Evolutionary conservation across 1,140 invertebrate genomes (phyloP).

Genomic region (Helicorthomorpha holstii): DNA sequence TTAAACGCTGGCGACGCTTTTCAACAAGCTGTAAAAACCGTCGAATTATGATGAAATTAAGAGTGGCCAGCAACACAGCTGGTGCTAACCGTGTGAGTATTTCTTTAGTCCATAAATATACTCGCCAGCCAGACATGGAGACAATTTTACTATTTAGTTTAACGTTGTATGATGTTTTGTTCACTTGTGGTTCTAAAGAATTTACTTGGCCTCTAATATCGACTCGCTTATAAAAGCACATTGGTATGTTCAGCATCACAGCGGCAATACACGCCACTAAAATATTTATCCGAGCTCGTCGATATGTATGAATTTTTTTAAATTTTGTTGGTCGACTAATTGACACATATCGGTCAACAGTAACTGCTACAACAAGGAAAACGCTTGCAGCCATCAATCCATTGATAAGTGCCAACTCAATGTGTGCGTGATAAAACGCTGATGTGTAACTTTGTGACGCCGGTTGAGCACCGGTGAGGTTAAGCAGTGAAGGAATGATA

Average conservation of each 20-base stretch:
- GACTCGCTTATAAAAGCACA: slow-evolving; percentile 22
- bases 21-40: slow-evolving; percentile 46
- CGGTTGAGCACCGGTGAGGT: slow-evolving; percentile 44
- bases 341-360: slow-evolving; percentile 27
- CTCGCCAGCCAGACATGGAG: slow-evolving; percentile 13
- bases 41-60: slow-evolving; percentile 50
- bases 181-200: neutral
- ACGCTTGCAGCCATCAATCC: slow-evolving; percentile 40
- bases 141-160: slow-evolving; percentile 17
- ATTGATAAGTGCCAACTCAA: slow-evolving; percentile 55
- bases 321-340: slow-evolving; percentile 26
- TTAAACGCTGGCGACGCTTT: slow-evolving; percentile 40
- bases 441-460: slow-evolving; percentile 29
- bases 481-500: slow-evolving; percentile 43
- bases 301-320: slow-evolving; percentile 23
- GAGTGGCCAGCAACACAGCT: slow-evolving; percentile 41
- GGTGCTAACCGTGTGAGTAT: slow-evolving; percentile 30
- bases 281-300: slow-evolving; percentile 21
- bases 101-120: slow-evolving; percentile 20
- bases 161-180: slow-evolving; percentile 13
- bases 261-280: slow-evolving; percentile 20
- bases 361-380: slow-evolving; percentile 29
- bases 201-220: neutral
- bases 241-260: slow-evolving; percentile 23
- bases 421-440: slow-evolving; percentile 51